Base-by-base conservation (phyloP, 2,797 vertebrate genomes). In the Eulemur mongoz region DNA sequence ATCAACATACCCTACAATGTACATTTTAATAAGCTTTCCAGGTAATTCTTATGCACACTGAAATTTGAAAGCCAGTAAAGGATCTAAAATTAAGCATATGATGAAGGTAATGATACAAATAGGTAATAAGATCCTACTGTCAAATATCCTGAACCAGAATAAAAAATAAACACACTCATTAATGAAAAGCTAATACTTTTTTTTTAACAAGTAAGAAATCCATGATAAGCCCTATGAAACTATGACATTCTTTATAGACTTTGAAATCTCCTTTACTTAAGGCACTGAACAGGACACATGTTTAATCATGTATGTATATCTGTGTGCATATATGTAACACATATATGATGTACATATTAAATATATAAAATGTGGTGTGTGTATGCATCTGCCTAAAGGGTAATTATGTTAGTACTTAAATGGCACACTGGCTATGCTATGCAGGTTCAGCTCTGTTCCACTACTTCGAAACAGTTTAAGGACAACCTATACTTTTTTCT, bases 131-230 rank as follows among this genome's bases (percentile, higher is more conserved):
- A 79, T 50, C 20, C 63, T 82, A 38, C 18, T 48, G 25, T 90
- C 48, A 81, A 89, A 94, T 63, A 61, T 7, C 70, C 15, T 78
- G 4, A 90, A 52, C 7, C 50, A 87, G 14, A 94, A 93, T 30
- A 57, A 97, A 96, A 93, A 80, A 88, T 32, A 80, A 50, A 72
- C 10, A 40, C 50, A 93, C 25, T 63, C 30, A 54, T 40, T 57
- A 91, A 67, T 38, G 43, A 83, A 63, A 54, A 88, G 38, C 15
- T 72, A 91, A 95, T n/a, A 89, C 50, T 72, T 61, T 43, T 43
- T 43, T 43, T 84, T 76, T 57, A 87, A 95, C 11, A 32, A 57
- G 9, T 57, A 57, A 15, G 38, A 94, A 57, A 30, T 89, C 43
- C 22, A n/a, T 14, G 45, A 93, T 27, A 11, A 94, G 25, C 72